Evolutionary conservation across 2,797 vertebrate species (phyloP), one percentile per base, ranked within the genome.

Genomic region (Numenius phaeopus): DNA sequence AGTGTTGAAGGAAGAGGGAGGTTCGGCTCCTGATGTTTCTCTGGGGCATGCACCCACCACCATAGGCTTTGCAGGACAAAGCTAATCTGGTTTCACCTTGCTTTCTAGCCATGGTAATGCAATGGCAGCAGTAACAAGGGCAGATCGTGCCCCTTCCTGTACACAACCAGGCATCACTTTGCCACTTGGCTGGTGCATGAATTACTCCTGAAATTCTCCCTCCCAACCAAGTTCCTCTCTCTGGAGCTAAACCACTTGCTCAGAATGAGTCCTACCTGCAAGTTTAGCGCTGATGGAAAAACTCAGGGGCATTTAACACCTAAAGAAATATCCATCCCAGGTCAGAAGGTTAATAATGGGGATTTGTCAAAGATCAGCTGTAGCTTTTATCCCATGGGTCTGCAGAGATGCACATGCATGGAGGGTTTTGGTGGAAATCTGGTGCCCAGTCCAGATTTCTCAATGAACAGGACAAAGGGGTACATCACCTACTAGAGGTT

Each of bases 121-220:
- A 18, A 8, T 20, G 40, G 7, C 71, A 55, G 71, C 70, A 82
- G 29, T 46, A 49, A 20, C 34, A 61, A 20, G 29, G 42, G 14
- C 32, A 84, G 54, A 67, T 17, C 1, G 1, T 7, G 11, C 59
- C 49, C 14, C 19, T 24, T 72, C 24, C 40, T 85, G 22, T 20
- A 70, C 19, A 7, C 0, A 1, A 10, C 52, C 58, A 26, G 26
- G 50, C 27, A 24, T 40, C 0, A 0, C 40, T 24, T 71, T 57
- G 14, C 40, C 3, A 3, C 4, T 5, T 54, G 57, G 32, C 20
- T 46, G 39, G 30, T n/a, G 32, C 29, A 19, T 3, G 19, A 77
- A 37, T 75, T 49, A 5, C 20, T 77, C 84, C 73, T 34, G 47
- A 66, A 58, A 70, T 70, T 66, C 39, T 66, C 47, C 57, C 42